A percentile compares a stretch with the other conserved stretches of the same genome.
phyloP scores from a whole-genome alignment of 2,888 invertebrate species.

The Plagodis pulveraria region DNA sequence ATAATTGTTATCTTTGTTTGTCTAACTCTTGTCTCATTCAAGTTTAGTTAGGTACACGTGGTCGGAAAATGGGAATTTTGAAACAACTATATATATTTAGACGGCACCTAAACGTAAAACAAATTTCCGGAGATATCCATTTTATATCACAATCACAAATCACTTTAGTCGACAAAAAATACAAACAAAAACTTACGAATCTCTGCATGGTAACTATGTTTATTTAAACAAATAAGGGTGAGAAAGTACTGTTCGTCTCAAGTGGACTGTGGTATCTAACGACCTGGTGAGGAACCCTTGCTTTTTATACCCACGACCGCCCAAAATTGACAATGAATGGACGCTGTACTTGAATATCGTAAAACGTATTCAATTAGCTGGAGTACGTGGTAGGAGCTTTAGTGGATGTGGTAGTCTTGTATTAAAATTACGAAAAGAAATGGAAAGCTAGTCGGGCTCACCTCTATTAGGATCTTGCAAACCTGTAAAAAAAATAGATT shows the following conservation, averaged over 20 bases:
- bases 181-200: conserved; percentile 64
- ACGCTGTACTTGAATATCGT: conserved; percentile 65
- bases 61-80: no score
- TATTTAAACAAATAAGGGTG: conserved; percentile 37
- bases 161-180: conserved; percentile 2
- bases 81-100: no score
- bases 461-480: no score
- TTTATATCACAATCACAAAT: conserved; percentile 7
- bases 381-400: conserved; percentile 45
- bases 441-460: neutral
- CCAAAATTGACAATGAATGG: conserved; percentile 67
- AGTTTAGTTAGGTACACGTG: no score
- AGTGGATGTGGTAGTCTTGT: conserved; percentile 47
- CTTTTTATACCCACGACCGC: conserved; percentile 66
- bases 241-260: conserved; percentile 43
- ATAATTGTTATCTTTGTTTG: no score
- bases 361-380: conserved; percentile 44
- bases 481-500: no score
- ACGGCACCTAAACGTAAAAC: no score
- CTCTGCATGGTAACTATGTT: conserved; percentile 66
- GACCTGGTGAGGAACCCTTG: conserved; percentile 38
- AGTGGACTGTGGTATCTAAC: conserved; percentile 67
- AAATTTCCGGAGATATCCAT: neutral
- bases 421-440: neutral
- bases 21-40: no score